Evolutionary conservation across 2,888 invertebrate genomes (phyloP).

Genomic region (Troides oblongomaculatus): DNA sequence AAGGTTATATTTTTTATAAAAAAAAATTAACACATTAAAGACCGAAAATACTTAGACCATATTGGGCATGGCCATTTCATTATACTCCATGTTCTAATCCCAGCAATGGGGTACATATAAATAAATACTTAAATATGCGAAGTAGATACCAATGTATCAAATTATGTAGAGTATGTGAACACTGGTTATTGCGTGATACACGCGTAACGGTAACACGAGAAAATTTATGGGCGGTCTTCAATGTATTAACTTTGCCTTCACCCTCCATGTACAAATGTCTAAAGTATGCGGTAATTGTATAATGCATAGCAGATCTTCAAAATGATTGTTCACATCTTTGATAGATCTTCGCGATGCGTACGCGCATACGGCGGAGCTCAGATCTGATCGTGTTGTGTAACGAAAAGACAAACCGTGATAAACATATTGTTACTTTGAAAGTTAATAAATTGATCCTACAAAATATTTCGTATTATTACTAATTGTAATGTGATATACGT

Average conservation of each 20-base stretch:
- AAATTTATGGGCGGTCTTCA: neutral
- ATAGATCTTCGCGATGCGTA: conserved; percentile 35
- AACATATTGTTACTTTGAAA: conserved; percentile 67
- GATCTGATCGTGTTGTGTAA: conserved; percentile 64
- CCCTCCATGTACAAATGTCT: neutral
- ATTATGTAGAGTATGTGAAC: too few species aligned
- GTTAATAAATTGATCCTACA: conserved; percentile 61
- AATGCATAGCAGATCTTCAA: neutral
- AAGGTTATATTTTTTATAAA: neutral
- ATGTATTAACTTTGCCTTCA: neutral
- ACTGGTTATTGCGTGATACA: too few species aligned
- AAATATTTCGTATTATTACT: conserved; percentile 22
- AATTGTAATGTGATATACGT: neutral
- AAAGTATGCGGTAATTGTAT: neutral
- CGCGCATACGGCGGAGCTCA: conserved; percentile 47
- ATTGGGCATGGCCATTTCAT: too few species aligned
- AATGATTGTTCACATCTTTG: neutral
- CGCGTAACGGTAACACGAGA: too few species aligned
- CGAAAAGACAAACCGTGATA: conserved; percentile 76
- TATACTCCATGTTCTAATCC: too few species aligned
- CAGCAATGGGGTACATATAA: too few species aligned
- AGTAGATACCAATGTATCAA: too few species aligned
- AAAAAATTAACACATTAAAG: neutral
- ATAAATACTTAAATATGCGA: too few species aligned
- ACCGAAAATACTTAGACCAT: neutral